These are phyloP conservation scores for Heliconius sara DNA, from an alignment of 2,888 invertebrate genomes.

Conservation along the genomic window DNA sequence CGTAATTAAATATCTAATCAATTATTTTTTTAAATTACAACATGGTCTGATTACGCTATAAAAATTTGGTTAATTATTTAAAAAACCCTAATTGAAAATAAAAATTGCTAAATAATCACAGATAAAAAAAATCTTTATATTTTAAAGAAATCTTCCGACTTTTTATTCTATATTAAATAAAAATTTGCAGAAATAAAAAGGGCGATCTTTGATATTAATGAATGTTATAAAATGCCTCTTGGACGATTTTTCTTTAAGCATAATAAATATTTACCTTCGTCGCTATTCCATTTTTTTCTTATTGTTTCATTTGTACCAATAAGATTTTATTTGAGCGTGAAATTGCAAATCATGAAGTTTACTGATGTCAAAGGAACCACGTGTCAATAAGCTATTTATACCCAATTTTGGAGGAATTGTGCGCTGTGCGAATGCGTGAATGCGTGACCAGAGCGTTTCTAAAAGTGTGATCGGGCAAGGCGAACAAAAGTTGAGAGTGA, in stretches of 20 bases:
- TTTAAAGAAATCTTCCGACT: neutral
- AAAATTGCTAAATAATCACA: slow-evolving; percentile 21
- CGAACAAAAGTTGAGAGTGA: no score
- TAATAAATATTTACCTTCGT: slow-evolving; percentile 29
- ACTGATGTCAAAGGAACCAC: neutral
- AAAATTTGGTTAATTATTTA: neutral
- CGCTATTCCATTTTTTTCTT: slow-evolving; percentile 9
- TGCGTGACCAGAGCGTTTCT: no score
- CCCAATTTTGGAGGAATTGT: no score
- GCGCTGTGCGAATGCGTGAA: no score
- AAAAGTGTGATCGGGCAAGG: no score
- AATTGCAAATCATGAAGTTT: slow-evolving; percentile 5
- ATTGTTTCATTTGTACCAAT: slow-evolving; percentile 20
- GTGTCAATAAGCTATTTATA: neutral
- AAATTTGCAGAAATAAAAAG: slow-evolving; percentile 13
- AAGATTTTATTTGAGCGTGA: slow-evolving; percentile 9
- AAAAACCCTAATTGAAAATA: neutral
- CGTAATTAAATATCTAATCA: no score
- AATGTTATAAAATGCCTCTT: slow-evolving; percentile 25
- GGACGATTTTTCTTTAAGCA: slow-evolving; percentile 21
- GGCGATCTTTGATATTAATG: slow-evolving; percentile 25
- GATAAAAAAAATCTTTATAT: neutral
- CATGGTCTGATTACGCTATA: neutral
- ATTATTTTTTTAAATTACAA: no score
- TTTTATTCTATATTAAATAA: slow-evolving; percentile 26